These are phyloP conservation scores for Noctilio leporinus DNA, from an alignment of 2,113 vertebrate genomes.

Conservation along the genomic window DNA sequence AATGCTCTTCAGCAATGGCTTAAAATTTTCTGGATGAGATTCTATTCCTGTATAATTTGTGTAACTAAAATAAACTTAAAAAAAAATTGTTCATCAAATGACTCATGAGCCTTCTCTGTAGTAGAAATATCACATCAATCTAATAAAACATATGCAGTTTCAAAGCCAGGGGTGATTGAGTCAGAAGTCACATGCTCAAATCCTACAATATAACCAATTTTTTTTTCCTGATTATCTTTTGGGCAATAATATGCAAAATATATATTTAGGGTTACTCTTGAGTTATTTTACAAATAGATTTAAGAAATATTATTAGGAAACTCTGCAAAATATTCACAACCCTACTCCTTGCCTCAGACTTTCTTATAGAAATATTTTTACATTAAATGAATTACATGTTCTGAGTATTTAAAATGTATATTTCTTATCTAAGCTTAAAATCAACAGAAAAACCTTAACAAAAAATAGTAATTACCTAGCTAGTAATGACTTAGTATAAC, in stretches of 20 bases:
- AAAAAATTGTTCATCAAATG: neutral
- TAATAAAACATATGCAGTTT: neutral
- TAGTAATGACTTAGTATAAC: neutral
- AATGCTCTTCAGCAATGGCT: neutral
- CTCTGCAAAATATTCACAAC: neutral
- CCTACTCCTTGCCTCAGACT: neutral
- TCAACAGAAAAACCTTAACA: neutral
- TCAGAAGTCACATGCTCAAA: neutral
- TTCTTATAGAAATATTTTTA: neutral
- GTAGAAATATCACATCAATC: neutral
- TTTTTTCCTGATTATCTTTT: neutral
- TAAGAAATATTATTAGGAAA: constrained; percentile 20
- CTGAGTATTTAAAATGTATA: neutral
- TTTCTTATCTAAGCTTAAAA: neutral
- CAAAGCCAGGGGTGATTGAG: neutral
- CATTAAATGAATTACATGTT: neutral
- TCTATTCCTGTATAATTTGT: neutral
- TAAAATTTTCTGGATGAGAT: neutral
- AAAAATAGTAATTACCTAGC: neutral
- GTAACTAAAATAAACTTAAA: neutral
- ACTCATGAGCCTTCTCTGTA: neutral
- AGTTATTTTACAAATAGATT: constrained; percentile 19
- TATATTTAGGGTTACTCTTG: neutral
- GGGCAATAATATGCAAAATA: neutral
- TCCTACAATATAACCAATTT: neutral